Base-by-base conservation (phyloP, 2,797 vertebrate species). In the Tachyglossus aculeatus region DNA sequence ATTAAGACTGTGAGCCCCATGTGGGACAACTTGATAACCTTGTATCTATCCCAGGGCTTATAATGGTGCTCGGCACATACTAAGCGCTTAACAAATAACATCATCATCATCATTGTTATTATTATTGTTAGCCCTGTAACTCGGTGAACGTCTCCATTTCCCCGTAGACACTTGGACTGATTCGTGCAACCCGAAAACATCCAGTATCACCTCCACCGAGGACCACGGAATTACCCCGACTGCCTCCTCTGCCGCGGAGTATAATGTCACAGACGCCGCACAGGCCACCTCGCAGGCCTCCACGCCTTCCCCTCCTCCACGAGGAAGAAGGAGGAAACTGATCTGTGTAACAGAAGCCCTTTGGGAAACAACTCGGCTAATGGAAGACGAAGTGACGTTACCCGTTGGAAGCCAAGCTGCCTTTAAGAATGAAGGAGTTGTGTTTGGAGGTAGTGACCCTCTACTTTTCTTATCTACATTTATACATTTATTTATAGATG, bases 401-500 rank as follows among this genome's bases (percentile, higher is more conserved):
- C 9, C 22, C 2, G n/a, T 32, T 29, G 58, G 50, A 65, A 72
- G 69, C 45, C 74, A 33, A 57, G 2, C 8, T 36, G 24, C 63
- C 10, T 90, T 91, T 50, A 88, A 74, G 71, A 91, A 86, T 3
- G 85, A 90, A 50, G 50, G 48, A 8, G 4, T 60, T 67, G 70
- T 88, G 36, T 94, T 94, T 87, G 93, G 93, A 91, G 91, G 93
- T 94, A 92, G 89, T 47, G n/a, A 5, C 33, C 44, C 41, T 44
- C 10, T 31, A 10, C 25, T 11, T 44, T 25, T 67, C 2, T n/a
- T 19, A 41, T 27, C 19, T 59, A 39, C 21, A n/a, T n/a, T n/a
- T n/a, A n/a, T n/a, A n/a, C n/a, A n/a, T n/a, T n/a, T n/a, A n/a
- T n/a, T n/a, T n/a, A n/a, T n/a, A n/a, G n/a, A n/a, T n/a, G n/a